Evolutionary conservation across 2,113 vertebrate species (phyloP), one percentile per base, ranked within the genome.

Genomic region (Urocolius indicus): DNA sequence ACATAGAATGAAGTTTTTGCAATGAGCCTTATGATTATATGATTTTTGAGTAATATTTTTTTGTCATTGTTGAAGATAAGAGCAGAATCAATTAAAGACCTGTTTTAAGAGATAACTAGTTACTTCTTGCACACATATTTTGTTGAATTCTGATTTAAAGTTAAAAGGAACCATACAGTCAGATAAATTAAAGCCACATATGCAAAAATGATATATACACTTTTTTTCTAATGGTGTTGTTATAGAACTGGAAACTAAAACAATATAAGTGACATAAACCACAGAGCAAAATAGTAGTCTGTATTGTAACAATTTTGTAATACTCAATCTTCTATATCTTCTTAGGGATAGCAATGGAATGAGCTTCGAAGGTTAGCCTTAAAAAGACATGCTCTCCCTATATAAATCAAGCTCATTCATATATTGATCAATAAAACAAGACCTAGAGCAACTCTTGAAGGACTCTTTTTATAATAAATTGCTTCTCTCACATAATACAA

Each of bases 401-500:
- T 82, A 94, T 87, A 91, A 95, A 93, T 89, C 87, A 93, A 93
- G 34, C 74, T 91, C 52, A 87, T 92, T 93, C 84, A 82, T 82
- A 87, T 80, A 82, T 61, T 84, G 74, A 91, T 87, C 93, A 94
- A 93, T 93, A 94, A 84, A 94, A 87, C 74, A 91, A 91, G 87
- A 89, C 73, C 92, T 68, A 93, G 78, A 94, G 48, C 77, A 96
- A 89, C 66, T 75, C 68, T 77, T 96, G 92, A 93, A 95, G 90
- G 87, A 86, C 81, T 91, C 69, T 81, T 78, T 61, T 93, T 95
- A 76, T 75, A 93, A 91, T 89, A 91, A 89, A 94, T 94, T 93
- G 43, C 81, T 94, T 95, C 77, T 86, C 34, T 87, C 55, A 81
- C 73, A 43, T 93, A 91, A 93, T 93, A 75, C 66, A 96, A 95